Conservation (phyloP, 2,888 invertebrate genomes). For the Helleia helle region DNA sequence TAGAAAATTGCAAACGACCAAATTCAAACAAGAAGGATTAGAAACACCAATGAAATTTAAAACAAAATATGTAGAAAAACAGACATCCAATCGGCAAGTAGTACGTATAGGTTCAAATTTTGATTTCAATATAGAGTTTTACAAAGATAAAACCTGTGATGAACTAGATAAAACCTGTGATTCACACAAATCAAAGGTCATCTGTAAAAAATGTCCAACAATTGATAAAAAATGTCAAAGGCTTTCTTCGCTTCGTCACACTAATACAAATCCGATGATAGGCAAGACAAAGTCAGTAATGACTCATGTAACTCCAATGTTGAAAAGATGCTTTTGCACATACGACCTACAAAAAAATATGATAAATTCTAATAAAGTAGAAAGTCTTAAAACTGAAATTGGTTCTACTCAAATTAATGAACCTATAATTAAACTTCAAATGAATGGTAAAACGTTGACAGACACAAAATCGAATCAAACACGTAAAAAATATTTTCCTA, state of each 20-base stretch:
- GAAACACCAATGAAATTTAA: conserved; percentile 7
- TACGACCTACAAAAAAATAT: background rate
- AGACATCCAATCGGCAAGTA: conserved; percentile 13
- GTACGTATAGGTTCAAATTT: conserved; percentile 24
- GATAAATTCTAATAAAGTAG: conserved; percentile 1
- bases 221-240: too few species aligned
- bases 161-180: too few species aligned
- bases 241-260: too few species aligned
- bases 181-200: conserved; percentile 1
- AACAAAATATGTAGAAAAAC: background rate
- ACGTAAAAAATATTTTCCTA: background rate
- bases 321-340: too few species aligned
- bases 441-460: background rate
- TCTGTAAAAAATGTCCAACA: too few species aligned
- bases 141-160: conserved; percentile 14
- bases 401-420: too few species aligned
- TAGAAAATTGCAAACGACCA: conserved; percentile 2
- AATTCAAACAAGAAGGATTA: background rate
- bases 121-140: conserved; percentile 25
- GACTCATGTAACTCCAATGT: too few species aligned
- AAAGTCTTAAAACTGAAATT: too few species aligned
- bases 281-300: background rate
- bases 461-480: background rate
- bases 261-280: too few species aligned
- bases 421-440: background rate